Conservation (phyloP, 2,113 vertebrate species). For the Lagopus leucura region DNA sequence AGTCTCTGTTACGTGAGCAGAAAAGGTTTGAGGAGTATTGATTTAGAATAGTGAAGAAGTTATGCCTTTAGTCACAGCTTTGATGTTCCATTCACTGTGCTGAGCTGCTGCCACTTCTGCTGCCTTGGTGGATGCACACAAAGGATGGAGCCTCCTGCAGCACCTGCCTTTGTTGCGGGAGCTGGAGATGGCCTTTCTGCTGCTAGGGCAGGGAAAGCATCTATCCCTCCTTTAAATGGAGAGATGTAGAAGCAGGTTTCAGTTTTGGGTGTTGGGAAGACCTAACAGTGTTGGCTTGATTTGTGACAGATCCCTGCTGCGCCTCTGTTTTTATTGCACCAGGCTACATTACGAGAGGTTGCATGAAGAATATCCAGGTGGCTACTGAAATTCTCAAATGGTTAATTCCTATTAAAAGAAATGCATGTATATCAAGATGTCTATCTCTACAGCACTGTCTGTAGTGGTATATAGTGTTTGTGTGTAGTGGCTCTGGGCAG, state of each 20-base stretch:
- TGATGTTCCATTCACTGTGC: fast-evolving
- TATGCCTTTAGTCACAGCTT: neutral
- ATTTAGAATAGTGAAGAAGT: neutral
- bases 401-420: neutral
- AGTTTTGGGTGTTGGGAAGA: neutral
- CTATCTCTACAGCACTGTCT: neutral
- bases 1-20: neutral
- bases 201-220: neutral
- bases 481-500: too few species aligned
- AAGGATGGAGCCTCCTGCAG: neutral
- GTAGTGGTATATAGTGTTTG: neutral
- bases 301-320: neutral
- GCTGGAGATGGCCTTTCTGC: fast-evolving
- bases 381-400: neutral
- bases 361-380: fast-evolving
- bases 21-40: neutral
- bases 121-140: fast-evolving
- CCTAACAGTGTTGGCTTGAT: neutral
- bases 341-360: neutral
- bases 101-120: neutral
- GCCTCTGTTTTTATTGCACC: neutral
- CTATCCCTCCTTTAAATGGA: neutral
- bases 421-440: neutral
- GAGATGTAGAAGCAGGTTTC: neutral
- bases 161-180: neutral